phyloP scores from a whole-genome alignment of 2,888 invertebrate species.

The Oxyteleia sp. region DNA sequence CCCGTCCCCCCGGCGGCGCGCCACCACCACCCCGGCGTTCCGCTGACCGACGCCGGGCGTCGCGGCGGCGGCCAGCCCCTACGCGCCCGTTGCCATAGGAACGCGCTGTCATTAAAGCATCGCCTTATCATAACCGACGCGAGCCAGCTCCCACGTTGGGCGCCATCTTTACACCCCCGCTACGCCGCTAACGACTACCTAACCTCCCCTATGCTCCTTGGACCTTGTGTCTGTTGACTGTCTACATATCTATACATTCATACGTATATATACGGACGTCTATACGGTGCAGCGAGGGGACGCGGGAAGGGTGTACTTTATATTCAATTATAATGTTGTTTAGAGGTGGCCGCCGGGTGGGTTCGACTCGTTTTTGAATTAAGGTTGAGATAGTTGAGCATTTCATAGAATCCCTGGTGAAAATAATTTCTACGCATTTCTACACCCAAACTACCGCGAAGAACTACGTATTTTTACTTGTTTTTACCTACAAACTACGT shows the following conservation, averaged over 20 bases:
- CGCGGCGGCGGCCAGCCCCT: slow-evolving; percentile 85
- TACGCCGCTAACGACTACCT: slow-evolving; percentile 74
- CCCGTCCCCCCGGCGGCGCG: slow-evolving; percentile 70
- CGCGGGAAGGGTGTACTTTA: background rate
- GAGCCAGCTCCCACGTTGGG: slow-evolving; percentile 83
- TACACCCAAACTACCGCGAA: too few species aligned
- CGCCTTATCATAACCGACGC: slow-evolving; percentile 88
- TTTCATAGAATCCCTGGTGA: too few species aligned
- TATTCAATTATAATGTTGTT: slow-evolving; percentile 19
- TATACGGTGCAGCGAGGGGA: slow-evolving; percentile 3
- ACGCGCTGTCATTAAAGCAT: slow-evolving; percentile 88
- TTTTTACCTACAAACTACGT: too few species aligned
- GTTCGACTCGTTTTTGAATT: too few species aligned
- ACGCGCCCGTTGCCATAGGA: slow-evolving; percentile 86
- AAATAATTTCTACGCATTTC: too few species aligned
- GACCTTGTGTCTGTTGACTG: slow-evolving; percentile 67
- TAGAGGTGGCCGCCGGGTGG: background rate
- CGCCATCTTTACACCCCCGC: slow-evolving; percentile 87
- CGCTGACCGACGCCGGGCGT: slow-evolving; percentile 87
- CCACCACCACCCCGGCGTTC: slow-evolving; percentile 76
- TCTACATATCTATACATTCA: slow-evolving; percentile 65
- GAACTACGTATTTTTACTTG: too few species aligned
- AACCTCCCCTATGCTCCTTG: slow-evolving; percentile 75
- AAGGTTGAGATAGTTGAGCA: too few species aligned
- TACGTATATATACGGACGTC: slow-evolving; percentile 21